These are phyloP conservation scores for Stegophylla sp. DNA, from an alignment of 2,888 invertebrate genomes.

Conservation along the genomic window DNA sequence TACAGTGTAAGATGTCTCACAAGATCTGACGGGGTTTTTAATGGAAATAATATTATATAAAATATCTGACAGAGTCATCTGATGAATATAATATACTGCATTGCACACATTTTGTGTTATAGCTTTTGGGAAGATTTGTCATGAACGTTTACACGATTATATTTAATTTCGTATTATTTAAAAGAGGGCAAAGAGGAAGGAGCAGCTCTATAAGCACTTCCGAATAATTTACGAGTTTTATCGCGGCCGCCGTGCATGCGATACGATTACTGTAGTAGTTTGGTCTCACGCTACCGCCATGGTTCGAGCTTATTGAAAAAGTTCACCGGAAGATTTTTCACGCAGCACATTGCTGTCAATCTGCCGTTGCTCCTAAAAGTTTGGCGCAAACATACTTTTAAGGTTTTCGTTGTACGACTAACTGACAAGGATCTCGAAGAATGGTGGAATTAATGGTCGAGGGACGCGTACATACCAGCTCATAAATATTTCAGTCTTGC, in stretches of 20 bases:
- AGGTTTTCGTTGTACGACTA: background rate
- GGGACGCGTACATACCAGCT: no score
- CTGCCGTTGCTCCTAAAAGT: constrained; percentile 5
- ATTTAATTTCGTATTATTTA: background rate
- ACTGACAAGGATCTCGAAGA: background rate
- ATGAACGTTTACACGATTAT: background rate
- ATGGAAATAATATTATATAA: no score
- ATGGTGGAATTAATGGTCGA: constrained; percentile 12
- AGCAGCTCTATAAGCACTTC: background rate
- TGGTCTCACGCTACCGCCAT: no score
- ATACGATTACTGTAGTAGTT: background rate
- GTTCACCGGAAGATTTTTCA: constrained; percentile 43
- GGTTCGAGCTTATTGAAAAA: constrained; percentile 46
- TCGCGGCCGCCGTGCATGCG: background rate
- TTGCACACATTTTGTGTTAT: no score
- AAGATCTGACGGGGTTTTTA: no score
- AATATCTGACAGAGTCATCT: no score
- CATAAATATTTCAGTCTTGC: background rate
- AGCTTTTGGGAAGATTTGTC: background rate
- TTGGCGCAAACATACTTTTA: background rate
- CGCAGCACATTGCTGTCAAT: constrained; percentile 1
- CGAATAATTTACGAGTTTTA: background rate
- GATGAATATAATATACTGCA: no score
- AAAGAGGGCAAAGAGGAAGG: background rate
- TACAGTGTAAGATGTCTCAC: no score